phyloP scores from a whole-genome alignment of 2,113 vertebrate genomes.

The Tupaia chinensis region DNA sequence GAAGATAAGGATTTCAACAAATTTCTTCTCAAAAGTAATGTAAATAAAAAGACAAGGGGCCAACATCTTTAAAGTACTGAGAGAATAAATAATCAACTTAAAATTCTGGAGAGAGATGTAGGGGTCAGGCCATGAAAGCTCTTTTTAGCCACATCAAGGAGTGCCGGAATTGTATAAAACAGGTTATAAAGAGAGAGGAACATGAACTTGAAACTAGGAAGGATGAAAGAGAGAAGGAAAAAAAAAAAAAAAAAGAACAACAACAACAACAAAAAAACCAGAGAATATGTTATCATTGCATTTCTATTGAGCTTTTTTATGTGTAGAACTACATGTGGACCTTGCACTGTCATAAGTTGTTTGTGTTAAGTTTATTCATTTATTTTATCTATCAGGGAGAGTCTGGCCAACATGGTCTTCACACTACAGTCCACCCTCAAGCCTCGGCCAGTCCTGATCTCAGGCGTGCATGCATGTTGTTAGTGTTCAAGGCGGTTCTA shows the following conservation, averaged over 20 bases:
- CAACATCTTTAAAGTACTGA: background rate
- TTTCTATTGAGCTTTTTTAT: background rate
- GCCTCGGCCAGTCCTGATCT: too few species aligned
- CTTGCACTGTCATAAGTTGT: background rate
- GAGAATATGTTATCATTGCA: background rate
- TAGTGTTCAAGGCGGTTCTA: too few species aligned
- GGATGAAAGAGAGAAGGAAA: background rate
- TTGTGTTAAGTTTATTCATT: too few species aligned
- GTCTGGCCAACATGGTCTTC: too few species aligned
- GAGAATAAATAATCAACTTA: background rate
- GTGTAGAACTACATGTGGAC: background rate
- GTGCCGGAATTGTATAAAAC: background rate
- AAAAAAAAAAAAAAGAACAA: too few species aligned
- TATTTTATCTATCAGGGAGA: too few species aligned
- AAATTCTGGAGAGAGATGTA: background rate
- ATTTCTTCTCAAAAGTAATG: background rate
- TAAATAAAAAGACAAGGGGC: background rate
- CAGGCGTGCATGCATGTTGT: too few species aligned
- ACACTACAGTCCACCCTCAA: too few species aligned
- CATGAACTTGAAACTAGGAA: conserved; percentile 18
- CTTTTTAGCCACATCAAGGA: background rate
- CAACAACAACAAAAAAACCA: too few species aligned
- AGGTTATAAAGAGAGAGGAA: background rate
- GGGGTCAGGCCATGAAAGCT: background rate
- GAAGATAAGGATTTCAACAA: background rate